Base-by-base conservation (phyloP, 2,888 invertebrate genomes). In the Petrolisthes manimaculis region DNA sequence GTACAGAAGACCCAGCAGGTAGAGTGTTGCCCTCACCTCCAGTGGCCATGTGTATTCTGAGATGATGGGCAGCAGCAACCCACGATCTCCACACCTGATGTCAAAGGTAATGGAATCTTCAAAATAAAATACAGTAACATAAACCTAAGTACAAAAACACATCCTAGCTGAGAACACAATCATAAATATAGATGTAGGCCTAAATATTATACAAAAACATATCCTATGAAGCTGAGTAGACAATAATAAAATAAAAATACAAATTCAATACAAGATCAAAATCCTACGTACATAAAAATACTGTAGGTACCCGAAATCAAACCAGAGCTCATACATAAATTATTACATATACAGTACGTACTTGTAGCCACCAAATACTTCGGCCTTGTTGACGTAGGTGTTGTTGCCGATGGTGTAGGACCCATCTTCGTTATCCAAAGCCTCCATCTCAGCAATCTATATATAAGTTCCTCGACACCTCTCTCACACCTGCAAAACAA, bases 1-100 rank as follows among this genome's bases (percentile, higher is more conserved):
- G 92, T 94, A 94, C 18, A 95, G 91, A 3, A 95, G 92, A 6
- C 93, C 94, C 18, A 93, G 75, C 9, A 94, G 92, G 92, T 94
- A 95, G 24, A 94, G 91, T 71, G 92, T 86, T 4, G 93, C 93
- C 37, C 94, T 92, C 4, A 92, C 92, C 24, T 91, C 92, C 18
- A 91, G 84, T 14, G 93, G 92, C 94, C 94, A 94, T 18, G 93
- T 93, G 90, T 92, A 93, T 91, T 94, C 94, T 85, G 92, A 92
- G 86, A 94, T 92, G 55, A 94, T 85, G 24, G 94, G 94, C 87
- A 94, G 91, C 0, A 94, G 90, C 3, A 94, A 92, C 3, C 94
- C 94, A 84, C 91, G 90, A 86, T 92, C 53, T 5, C 90, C 89
- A 78, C 92, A 92, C 61, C 85, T 88, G 89, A 86, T 56, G 78